These are phyloP conservation scores for Conops quadrifasciatus DNA, from an alignment of 2,888 invertebrate genomes.

Conservation along the genomic window DNA sequence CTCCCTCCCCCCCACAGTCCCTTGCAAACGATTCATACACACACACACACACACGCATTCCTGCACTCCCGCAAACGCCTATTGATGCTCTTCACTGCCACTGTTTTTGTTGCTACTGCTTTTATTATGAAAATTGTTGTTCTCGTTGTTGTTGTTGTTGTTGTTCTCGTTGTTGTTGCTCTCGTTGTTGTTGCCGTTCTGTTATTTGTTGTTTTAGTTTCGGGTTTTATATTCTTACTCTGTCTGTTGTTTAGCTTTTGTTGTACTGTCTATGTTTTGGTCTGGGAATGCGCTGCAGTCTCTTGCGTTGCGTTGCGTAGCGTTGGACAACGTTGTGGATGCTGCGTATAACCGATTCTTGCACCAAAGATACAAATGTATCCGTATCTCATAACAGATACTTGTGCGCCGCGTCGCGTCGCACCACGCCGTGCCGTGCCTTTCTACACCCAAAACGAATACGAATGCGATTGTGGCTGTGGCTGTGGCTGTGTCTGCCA, in stretches of 20 bases:
- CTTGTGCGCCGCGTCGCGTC: neutral
- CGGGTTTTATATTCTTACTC: neutral
- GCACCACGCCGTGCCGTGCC: no score
- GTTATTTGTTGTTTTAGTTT: no score
- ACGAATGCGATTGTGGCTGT: neutral
- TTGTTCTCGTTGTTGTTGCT: conserved; percentile 14
- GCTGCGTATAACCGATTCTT: conserved; percentile 19
- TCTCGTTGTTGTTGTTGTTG: conserved; percentile 6
- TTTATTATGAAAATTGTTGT: neutral
- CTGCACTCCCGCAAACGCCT: neutral
- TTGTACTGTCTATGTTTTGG: conserved; percentile 42
- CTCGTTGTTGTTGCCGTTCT: conserved; percentile 17
- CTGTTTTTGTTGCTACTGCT: neutral
- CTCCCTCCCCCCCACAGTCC: neutral
- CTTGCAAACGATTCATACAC: neutral
- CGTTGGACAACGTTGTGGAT: conserved; percentile 1
- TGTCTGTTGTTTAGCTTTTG: conserved; percentile 8
- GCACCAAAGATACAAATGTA: conserved; percentile 35
- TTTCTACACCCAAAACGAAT: neutral
- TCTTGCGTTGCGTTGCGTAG: conserved; percentile 20
- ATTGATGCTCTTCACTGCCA: no score
- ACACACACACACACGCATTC: neutral
- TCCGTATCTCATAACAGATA: conserved; percentile 13
- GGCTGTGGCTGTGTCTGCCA: neutral
- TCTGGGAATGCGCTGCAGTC: conserved; percentile 44